Conservation (phyloP, 2,113 vertebrate genomes). For the Ophiodon elongatus region DNA sequence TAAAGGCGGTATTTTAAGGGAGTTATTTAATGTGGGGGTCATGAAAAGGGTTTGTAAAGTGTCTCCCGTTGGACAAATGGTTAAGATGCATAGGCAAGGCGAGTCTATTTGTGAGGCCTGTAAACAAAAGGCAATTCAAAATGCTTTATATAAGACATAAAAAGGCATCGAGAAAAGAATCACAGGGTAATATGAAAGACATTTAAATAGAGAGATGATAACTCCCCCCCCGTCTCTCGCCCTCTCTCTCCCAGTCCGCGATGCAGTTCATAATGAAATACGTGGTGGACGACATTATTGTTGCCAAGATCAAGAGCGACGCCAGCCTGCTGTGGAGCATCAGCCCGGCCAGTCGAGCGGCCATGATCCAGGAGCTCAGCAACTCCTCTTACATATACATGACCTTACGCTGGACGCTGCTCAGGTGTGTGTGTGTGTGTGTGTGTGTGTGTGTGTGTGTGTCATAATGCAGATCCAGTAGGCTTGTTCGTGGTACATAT, state of each 20-base stretch:
- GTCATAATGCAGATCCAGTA: background rate
- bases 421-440: constrained; percentile 70
- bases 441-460: background rate
- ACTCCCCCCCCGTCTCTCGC: background rate
- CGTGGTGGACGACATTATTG: constrained; percentile 68
- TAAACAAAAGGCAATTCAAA: background rate
- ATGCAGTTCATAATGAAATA: constrained; percentile 81
- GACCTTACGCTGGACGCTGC: constrained; percentile 74
- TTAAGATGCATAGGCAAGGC: background rate
- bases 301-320: constrained; percentile 84
- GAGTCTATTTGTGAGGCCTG: background rate
- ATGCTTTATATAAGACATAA: background rate
- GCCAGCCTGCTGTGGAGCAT: constrained; percentile 81
- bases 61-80: background rate
- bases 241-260: constrained; percentile 56
- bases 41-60: background rate
- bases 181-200: no score
- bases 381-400: constrained; percentile 75
- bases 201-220: background rate
- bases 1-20: background rate
- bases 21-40: background rate
- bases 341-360: constrained; percentile 76
- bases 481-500: background rate
- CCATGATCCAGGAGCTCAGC: constrained; percentile 77
- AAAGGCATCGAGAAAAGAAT: background rate